Evolutionary conservation across 2,113 vertebrate genomes (phyloP), one percentile per base, ranked within the genome.

Genomic region (Mesitornis unicolor): DNA sequence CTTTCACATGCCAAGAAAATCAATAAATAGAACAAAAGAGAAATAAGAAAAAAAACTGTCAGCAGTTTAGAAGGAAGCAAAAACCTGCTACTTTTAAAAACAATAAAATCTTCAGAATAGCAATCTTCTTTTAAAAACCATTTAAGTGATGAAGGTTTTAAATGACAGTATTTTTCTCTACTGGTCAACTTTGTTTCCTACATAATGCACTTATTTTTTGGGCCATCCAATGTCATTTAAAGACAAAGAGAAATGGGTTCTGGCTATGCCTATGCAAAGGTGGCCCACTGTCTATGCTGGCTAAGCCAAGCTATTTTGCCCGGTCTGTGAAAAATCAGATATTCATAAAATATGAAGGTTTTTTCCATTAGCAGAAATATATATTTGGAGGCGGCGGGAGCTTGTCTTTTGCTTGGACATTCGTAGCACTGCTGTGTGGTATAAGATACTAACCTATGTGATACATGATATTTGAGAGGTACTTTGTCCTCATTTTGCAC

Each of bases 381-480:
- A n/a, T n/a, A n/a, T n/a, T n/a, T n/a, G n/a, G n/a, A n/a, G n/a
- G n/a, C n/a, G n/a, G n/a, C n/a, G n/a, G n/a, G n/a, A n/a, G n/a
- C n/a, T 48, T 38, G 2, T 50, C 10, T 59, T 4, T 54, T 83
- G 20, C 4, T 69, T 65, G 31, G 29, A 16, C 6, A 35, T 48
- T 68, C 17, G 9, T 68, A 33, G 9, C 0, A 0, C 9, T 43
- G 29, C 42, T 68, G 11, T 21, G 6, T 5, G 4, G 2, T 79
- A 8, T 38, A 36, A 71, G 16, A 45, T 51, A 14, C 9, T 18
- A 78, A 36, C 11, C 14, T 33, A 10, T 43, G 33, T 70, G 31
- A 38, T 33, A 40, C 10, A 16, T 22, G 16, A 29, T 7, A 57
- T 48, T 16, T 67, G 51, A 29, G 6, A 78, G 11, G 17, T 70